Base-by-base conservation (phyloP, 2,797 vertebrate species). In the Acrossocheilus fasciatus region DNA sequence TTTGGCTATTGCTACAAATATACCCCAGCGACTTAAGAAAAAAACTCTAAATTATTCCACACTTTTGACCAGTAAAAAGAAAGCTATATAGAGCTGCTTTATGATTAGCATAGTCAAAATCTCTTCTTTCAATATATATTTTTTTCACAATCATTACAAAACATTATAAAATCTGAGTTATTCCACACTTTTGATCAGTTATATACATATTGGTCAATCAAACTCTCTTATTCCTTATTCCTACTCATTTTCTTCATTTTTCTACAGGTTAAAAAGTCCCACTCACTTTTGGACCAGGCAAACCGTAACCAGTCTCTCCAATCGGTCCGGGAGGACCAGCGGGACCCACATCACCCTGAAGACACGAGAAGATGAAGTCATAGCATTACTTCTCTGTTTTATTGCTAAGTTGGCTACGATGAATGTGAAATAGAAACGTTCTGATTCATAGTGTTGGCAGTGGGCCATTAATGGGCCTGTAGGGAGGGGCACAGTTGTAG, bases 221-320 rank as follows among this genome's bases (percentile, higher is more conserved):
- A 62, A 26, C n/a, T 26, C 9, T 34, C 15, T 52, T 5, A 75
- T 18, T 14, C 12, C 14, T 39, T 66, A 36, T 36, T 36, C 36
- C 43, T 14, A 14, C 26, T 30, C 8, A 18, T 20, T 66, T 20
- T 23, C 23, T 73, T 68, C 2, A 20, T 18, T 66, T 15, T 54
- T 87, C 45, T 68, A 30, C 23, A 72, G 6, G 69, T 30, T 39
- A 84, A 47, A 82, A 47, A 57, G n/a, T 30, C 10, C 11, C 34
- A 20, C 88, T 88, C 93, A 98, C 98, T 96, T 98, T 98, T 91
- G 96, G 95, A 82, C 98, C 98, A 88, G 96, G 96, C 91, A 97
- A 94, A 83, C 98, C 98, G 82, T 96, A 92, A 59, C 97, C 97
- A 88, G 96, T 95, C 94, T 98, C 97, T 85, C 98, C 98, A 87